These are phyloP conservation scores for Meles meles DNA, from an alignment of 2,113 vertebrate species.

Conservation along the genomic window DNA sequence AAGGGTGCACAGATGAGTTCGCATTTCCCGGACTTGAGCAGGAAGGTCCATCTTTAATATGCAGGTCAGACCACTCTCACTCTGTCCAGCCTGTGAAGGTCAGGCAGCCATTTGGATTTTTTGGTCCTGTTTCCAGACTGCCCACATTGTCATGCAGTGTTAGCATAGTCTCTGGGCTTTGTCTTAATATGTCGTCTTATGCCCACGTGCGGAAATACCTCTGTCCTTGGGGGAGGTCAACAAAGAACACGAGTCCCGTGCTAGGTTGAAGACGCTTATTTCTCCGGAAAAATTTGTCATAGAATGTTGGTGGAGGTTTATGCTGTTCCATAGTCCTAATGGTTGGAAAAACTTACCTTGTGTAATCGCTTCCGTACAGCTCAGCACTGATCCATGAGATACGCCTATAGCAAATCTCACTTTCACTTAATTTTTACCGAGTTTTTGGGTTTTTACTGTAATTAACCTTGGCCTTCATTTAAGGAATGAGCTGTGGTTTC, in stretches of 20 bases:
- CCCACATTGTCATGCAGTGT: background rate
- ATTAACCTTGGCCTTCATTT: slow-evolving; percentile 13
- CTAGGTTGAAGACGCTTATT: background rate
- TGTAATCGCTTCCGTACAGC: background rate
- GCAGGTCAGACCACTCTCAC: slow-evolving; percentile 59
- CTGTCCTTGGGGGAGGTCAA: background rate
- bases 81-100: slow-evolving; percentile 66
- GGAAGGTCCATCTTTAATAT: slow-evolving; percentile 67
- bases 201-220: background rate
- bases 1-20: slow-evolving; percentile 65
- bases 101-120: slow-evolving; percentile 72
- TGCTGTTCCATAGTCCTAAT: background rate
- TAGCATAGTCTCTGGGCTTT: background rate
- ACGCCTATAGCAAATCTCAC: background rate
- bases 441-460: background rate
- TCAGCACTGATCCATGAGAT: background rate
- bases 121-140: background rate
- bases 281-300: background rate
- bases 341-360: background rate
- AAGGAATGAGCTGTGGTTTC: slow-evolving; percentile 24
- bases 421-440: background rate
- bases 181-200: background rate
- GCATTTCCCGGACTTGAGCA: slow-evolving; percentile 55
- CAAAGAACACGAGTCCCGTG: background rate
- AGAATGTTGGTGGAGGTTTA: background rate